Evolutionary conservation across 2,797 vertebrate species (phyloP), one percentile per base, ranked within the genome.

Genomic region (Iguana delicatissima): DNA sequence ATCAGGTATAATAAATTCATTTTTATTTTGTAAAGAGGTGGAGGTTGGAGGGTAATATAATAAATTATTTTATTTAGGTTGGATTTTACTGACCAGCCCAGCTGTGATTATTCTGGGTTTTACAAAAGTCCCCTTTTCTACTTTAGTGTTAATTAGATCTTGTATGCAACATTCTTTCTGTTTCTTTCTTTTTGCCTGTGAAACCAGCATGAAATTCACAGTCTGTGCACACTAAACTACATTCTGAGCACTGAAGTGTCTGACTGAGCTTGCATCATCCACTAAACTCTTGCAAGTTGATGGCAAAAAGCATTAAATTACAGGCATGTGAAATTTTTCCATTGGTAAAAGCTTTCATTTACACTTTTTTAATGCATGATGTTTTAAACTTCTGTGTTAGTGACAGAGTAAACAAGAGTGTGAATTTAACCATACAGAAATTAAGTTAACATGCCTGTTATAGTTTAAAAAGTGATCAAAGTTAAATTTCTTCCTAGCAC

Each of bases 401-500:
- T 7, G 52, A 72, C 13, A 74, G 16, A 64, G 24, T 62, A 79
- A 74, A 86, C 6, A 76, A 6, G 8, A 74, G 18, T 14, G n/a
- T 22, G 46, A 87, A 79, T 64, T 62, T 79, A 80, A 87, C 22
- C 35, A 62, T 59, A 74, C 6, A 46, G 64, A 42, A 73, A 42
- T 46, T 32, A 62, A 29, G 29, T 74, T n/a, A 76, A 18, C 32
- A 50, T 84, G 38, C 42, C 80, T 72, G 18, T 88, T 85, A 52
- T 92, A 93, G 6, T 93, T 95, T 92, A 91, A 90, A 91, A 89
- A 64, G 62, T 86, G 84, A 87, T 83, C 85, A 91, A 92, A 86
- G 93, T 92, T 92, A 84, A 89, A 89, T 89, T 92, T 80, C 55
- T 29, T 77, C 79, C 86, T 88, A 91, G 84, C 73, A 92, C 42